Evolutionary conservation across 2,797 vertebrate species (phyloP).

Genomic region (Acanthurus lineatus): DNA sequence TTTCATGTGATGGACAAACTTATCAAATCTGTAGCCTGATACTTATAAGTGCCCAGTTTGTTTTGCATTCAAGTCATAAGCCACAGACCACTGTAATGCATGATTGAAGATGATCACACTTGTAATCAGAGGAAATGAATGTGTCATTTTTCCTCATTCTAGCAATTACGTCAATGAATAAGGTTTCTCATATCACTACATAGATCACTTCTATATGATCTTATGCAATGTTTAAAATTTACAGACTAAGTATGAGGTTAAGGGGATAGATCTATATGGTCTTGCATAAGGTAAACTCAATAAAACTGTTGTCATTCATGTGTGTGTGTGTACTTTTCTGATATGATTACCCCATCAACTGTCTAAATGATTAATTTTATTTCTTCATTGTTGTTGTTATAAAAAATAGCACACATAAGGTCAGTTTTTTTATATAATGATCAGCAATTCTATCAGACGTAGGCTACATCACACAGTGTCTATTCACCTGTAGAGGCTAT

Average conservation of each 20-base stretch:
- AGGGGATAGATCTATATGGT: conserved; percentile 77
- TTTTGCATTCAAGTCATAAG: conserved; percentile 72
- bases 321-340: conserved; percentile 3
- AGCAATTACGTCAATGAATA: conserved; percentile 66
- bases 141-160: conserved; percentile 70
- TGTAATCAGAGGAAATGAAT: conserved; percentile 75
- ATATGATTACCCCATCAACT: neutral
- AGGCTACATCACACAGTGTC: too few species aligned
- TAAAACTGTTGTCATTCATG: conserved; percentile 77
- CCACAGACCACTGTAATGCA: conserved; percentile 82
- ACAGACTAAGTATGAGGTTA: conserved; percentile 73
- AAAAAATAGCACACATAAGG: neutral
- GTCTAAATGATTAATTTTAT: neutral
- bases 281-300: conserved; percentile 79
- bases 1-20: conserved; percentile 69
- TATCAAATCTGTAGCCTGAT: conserved; percentile 81
- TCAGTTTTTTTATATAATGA: too few species aligned
- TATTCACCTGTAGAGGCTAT: neutral
- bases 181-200: conserved; percentile 79
- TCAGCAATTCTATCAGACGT: too few species aligned
- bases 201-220: conserved; percentile 80
- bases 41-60: conserved; percentile 80
- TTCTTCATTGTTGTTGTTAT: neutral
- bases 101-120: conserved; percentile 75
- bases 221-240: conserved; percentile 85